Evolutionary conservation across 2,113 vertebrate species (phyloP).

Genomic region (Dipodomys ordii): DNA sequence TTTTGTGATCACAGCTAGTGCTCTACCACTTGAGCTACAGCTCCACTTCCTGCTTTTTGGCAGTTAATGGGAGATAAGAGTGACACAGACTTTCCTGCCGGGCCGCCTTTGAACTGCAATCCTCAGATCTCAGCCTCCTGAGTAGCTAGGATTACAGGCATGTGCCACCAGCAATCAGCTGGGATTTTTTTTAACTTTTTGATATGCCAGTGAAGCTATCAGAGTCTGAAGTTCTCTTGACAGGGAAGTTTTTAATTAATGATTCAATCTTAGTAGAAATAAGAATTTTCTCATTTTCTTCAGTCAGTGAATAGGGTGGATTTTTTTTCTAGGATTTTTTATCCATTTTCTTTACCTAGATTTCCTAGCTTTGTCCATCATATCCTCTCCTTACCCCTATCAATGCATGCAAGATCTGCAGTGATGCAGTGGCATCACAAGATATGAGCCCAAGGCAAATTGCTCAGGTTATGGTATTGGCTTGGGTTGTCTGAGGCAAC

Average conservation of each 20-base stretch:
- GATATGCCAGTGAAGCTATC: neutral
- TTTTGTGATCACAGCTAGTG: no score
- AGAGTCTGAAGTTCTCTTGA: neutral
- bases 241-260: conserved; percentile 30
- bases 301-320: neutral
- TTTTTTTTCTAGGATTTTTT: conserved; percentile 27
- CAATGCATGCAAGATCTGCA: neutral
- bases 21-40: no score
- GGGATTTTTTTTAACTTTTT: conserved; percentile 1
- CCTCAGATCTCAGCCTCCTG: no score
- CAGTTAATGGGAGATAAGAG: no score
- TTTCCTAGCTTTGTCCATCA: neutral
- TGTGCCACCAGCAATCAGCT: no score
- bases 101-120: no score
- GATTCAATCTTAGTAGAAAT: neutral
- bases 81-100: no score
- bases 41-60: no score
- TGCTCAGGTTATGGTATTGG: neutral
- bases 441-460: neutral
- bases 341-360: no score
- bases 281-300: neutral
- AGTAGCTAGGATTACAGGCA: no score
- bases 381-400: neutral
- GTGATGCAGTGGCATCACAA: neutral
- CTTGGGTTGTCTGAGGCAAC: neutral